A percentile compares a stretch with the other conserved stretches of the same genome.
Conservation (phyloP, 2,888 invertebrate species). For the Tethea ocularis region DNA sequence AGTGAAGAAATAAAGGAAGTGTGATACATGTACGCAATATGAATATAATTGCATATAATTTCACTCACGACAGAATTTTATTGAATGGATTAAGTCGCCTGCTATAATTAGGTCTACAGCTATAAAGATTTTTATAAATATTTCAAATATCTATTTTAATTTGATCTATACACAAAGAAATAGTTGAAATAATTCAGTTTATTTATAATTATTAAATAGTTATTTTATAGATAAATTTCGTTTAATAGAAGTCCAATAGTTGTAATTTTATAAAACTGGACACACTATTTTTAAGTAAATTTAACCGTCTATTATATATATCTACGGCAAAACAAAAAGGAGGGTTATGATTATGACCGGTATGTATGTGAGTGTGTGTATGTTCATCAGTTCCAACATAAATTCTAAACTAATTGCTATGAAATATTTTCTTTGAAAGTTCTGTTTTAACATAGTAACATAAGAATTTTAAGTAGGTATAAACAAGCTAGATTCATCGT, state of each 20-base stretch:
- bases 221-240: background rate
- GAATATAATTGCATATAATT: background rate
- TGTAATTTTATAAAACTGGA: background rate
- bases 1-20: background rate
- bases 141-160: background rate
- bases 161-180: background rate
- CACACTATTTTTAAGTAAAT: background rate
- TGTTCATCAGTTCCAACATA: no score
- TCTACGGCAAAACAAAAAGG: no score
- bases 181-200: background rate
- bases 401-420: no score
- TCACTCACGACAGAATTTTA: background rate
- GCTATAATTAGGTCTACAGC: background rate
- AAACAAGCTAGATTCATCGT: no score
- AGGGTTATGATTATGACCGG: no score
- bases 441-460: no score
- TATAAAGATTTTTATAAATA: background rate
- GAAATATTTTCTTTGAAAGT: no score
- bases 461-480: no score
- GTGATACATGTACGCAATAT: background rate
- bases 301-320: no score
- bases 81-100: background rate
- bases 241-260: background rate
- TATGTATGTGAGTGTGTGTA: no score
- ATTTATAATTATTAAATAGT: background rate